Base-by-base conservation (phyloP, 2,113 vertebrate genomes). In the Columba janthina region DNA sequence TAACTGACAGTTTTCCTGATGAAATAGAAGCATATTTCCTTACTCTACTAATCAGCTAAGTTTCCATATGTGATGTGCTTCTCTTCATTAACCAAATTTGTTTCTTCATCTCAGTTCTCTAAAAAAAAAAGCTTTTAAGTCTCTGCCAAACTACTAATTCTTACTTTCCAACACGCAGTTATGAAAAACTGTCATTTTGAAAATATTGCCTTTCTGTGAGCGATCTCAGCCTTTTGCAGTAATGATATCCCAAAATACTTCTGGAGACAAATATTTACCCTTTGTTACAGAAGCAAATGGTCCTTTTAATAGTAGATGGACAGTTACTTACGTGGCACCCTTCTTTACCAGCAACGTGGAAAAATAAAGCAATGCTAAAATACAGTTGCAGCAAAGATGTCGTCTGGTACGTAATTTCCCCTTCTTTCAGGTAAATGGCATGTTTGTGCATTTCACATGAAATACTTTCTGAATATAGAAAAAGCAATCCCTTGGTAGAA, bases 41-140 rank as follows among this genome's bases (percentile, higher is more conserved):
- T 34, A 36, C 61, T 83, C 36, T 65, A 29, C 69, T 86, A 51
- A 80, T 83, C 88, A 93, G 24, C 50, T 72, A 42, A 19, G 22
- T 86, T 90, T 90, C 90, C 80, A 61, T 84, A 77, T 78, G 76
- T 91, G 90, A 74, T 77, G 12, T 54, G 61, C 89, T 88, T 46
- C 26, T 87, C 72, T 93, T 85, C 81, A 76, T 94, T 91, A 90
- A 70, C 34, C 61, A 85, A 29, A 60, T 91, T 78, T 84, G 34
- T 93, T 96, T 72, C 32, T 83, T 91, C 57, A 5, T 80, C 72
- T 91, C 51, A 44, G 32, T 62, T 80, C 61, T 93, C 48, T 71
- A 46, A 94, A 94, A 46, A 6, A 46, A 61, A 6, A 57, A 86
- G 26, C 48, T 82, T 67, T 67, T 36, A 74, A 85, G 66, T 9